Evolutionary conservation across 2,113 vertebrate genomes (phyloP).

Genomic region (Tursiops truncatus): DNA sequence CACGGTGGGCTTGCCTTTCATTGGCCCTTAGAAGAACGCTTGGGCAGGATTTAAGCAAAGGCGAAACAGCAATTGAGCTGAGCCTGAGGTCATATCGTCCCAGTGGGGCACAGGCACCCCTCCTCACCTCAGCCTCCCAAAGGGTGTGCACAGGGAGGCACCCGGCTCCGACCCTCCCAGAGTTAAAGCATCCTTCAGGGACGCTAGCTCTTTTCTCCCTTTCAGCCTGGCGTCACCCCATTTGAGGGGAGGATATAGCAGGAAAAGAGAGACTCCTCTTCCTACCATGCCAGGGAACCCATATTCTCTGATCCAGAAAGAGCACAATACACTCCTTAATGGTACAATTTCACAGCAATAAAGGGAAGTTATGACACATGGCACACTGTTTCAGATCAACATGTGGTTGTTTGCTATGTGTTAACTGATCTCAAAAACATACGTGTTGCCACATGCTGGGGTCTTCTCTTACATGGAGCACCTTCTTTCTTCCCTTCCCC

Average conservation of each 20-base stretch:
- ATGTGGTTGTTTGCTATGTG: neutral
- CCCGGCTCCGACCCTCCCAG: fast-evolving
- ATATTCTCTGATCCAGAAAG: neutral
- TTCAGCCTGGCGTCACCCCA: neutral
- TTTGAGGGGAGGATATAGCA: neutral
- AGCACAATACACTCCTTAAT: neutral
- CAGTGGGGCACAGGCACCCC: fast-evolving
- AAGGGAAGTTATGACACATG: neutral
- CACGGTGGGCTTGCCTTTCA: neutral
- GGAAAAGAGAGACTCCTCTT: neutral
- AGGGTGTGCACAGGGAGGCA: too few relatives aligned
- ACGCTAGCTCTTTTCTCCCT: neutral
- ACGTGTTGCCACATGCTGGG: fast-evolving
- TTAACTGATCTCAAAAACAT: neutral
- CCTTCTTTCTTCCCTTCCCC: neutral
- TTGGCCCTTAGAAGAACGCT: neutral
- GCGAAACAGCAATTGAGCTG: fast-evolving
- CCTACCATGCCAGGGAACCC: neutral
- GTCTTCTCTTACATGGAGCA: neutral
- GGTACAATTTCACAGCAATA: neutral
- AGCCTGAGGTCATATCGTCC: too few relatives aligned
- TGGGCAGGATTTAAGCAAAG: neutral
- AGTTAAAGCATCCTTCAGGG: fast-evolving
- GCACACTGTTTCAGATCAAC: neutral
- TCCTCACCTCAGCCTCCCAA: too few relatives aligned